phyloP scores from a whole-genome alignment of 2,888 invertebrate species.

The Leucania comma region DNA sequence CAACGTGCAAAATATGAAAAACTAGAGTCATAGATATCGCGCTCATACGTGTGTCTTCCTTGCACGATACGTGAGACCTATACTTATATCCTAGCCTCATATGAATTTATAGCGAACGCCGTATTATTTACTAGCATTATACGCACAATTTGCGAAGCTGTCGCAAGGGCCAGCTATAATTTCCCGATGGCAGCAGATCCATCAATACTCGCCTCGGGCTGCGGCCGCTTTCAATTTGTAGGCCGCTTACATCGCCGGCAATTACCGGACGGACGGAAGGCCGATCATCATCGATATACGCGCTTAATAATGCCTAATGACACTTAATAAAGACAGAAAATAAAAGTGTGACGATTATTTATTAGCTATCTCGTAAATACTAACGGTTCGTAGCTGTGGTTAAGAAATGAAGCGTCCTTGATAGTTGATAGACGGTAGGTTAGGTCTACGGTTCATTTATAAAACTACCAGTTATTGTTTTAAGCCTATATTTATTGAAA shows the following conservation, averaged over 20 bases:
- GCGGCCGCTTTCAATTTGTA: constrained; percentile 90
- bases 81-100: constrained; percentile 79
- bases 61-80: constrained; percentile 74
- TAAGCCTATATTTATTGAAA: constrained; percentile 22
- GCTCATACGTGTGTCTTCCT: constrained; percentile 62
- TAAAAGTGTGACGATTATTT: constrained; percentile 88
- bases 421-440: constrained; percentile 47
- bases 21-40: constrained; percentile 41
- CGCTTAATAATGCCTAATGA: constrained; percentile 90
- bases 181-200: constrained; percentile 90
- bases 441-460: constrained; percentile 39
- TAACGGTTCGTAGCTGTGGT: constrained; percentile 69
- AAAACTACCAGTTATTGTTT: constrained; percentile 34
- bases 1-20: constrained; percentile 45
- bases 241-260: constrained; percentile 88
- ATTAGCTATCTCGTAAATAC: constrained; percentile 77
- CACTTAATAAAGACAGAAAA: constrained; percentile 89
- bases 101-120: constrained; percentile 86
- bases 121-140: constrained; percentile 90
- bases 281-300: constrained; percentile 88
- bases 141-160: constrained; percentile 90
- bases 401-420: constrained; percentile 56
- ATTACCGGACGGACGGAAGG: constrained; percentile 89
- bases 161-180: constrained; percentile 89
- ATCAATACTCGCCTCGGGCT: constrained; percentile 88